Base-by-base conservation (phyloP, 1,140 invertebrate species). In the Habropoda laboriosa region DNA sequence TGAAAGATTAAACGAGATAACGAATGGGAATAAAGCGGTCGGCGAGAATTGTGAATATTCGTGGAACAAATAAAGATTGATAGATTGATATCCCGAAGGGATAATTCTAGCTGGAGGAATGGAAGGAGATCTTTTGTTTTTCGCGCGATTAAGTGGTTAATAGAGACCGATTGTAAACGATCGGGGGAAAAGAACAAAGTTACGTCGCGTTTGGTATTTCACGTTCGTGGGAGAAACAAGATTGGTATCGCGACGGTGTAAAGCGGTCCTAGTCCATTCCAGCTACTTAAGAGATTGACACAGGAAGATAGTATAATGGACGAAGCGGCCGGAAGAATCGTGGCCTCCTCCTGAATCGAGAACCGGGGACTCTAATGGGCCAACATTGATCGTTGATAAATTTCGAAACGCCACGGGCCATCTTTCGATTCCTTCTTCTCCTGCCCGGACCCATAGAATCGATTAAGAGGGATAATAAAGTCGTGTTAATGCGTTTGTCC, bases 211-310 rank as follows among this genome's bases (percentile, higher is more conserved):
- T 42, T 16, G 82, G 57, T 77, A 70, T 85, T 84, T 51, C 63
- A 47, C 68, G 73, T 73, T 66, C 71, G 63, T 42, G 64, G 67
- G 60, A 57, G 78, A 79, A 60, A 64, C 58, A 49, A 78, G 84
- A 86, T 86, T 35, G n/a, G 79, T 86, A 86, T 86, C 84, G 70
- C 47, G 53, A 16, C 53, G 42, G 66, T 77, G 83, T 57, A 64
- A 79, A 86, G 71, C 79, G 80, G 72, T 81, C 66, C 73, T 86
- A 86, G 77, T 81, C 70, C 74, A 67, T 86, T 83, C 81, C 82
- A 71, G 81, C 85, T 86, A 86, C 85, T 86, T 86, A 86, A 81
- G 64, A 86, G 85, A 87, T 87, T 86, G 85, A 86, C 84, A 86
- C 66, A 81, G n/a, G 18, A 58, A 87, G 84, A 87, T 86, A 87